Evolutionary conservation across 2,113 vertebrate genomes (phyloP).

Genomic region (Thymallus thymallus): DNA sequence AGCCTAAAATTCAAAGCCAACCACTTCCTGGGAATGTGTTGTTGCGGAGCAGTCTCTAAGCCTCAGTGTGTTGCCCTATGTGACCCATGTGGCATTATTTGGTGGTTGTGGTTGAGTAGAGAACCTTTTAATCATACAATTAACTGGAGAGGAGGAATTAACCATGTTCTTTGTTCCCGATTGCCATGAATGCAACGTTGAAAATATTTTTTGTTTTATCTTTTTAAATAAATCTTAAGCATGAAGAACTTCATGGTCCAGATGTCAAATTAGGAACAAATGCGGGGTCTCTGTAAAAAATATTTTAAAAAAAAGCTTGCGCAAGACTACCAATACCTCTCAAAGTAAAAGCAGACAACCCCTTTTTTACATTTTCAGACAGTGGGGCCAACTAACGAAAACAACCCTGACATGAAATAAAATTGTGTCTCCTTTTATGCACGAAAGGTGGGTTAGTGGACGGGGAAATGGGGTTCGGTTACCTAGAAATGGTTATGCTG

Average conservation of each 20-base stretch:
- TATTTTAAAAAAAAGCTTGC: not conserved
- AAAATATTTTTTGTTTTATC: conserved; percentile 30
- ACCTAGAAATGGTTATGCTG: not conserved
- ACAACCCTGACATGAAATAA: conserved; percentile 5
- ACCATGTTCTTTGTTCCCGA: conserved; percentile 17
- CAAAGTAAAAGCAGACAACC: conserved; percentile 6
- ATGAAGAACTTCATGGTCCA: conserved; percentile 30
- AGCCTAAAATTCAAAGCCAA: not conserved
- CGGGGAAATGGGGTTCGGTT: not conserved
- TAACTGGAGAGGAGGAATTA: conserved; percentile 26
- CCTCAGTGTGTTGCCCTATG: not conserved
- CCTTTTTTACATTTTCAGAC: conserved; percentile 13
- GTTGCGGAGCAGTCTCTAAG: not conserved
- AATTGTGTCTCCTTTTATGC: not conserved
- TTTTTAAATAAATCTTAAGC: conserved; percentile 31
- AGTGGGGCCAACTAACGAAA: not conserved
- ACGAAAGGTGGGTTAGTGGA: not conserved
- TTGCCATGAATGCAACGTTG: conserved; percentile 28
- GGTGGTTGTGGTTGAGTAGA: conserved; percentile 18
- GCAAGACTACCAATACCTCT: not conserved
- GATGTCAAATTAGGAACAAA: conserved; percentile 42
- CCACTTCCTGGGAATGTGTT: not conserved
- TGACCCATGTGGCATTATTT: conserved; percentile 20
- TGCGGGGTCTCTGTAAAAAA: not conserved
- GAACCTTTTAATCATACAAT: conserved; percentile 43